Conservation (phyloP, 2,113 vertebrate species). For the Ciconia stormi region DNA sequence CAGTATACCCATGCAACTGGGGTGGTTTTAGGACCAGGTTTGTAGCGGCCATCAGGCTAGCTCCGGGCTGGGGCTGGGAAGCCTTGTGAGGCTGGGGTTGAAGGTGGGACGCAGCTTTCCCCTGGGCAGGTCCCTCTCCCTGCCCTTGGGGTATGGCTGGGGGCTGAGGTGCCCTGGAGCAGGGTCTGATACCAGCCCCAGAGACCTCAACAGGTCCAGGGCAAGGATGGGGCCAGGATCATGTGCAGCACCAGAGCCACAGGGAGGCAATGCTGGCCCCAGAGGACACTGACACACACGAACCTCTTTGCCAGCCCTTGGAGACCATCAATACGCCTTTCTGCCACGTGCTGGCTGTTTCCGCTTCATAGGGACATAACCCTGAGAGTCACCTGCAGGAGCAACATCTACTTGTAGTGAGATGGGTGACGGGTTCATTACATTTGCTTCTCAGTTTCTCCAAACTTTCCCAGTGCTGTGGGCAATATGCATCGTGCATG, state of each 20-base stretch:
- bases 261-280: neutral
- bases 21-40: neutral
- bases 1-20: neutral
- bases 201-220: neutral
- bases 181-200: too few relatives aligned
- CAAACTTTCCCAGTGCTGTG: neutral
- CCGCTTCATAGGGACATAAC: rapidly evolving
- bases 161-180: neutral
- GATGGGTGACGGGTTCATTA: rapidly evolving
- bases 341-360: rapidly evolving
- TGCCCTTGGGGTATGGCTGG: rapidly evolving
- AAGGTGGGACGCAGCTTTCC: neutral
- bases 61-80: neutral
- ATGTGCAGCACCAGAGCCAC: rapidly evolving
- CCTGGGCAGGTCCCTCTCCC: neutral
- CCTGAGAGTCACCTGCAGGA: neutral
- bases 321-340: rapidly evolving
- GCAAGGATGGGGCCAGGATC: neutral
- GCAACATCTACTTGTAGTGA: neutral
- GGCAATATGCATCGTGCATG: rapidly evolving
- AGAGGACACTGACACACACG: neutral
- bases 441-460: neutral
- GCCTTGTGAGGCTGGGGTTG: neutral
- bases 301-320: neutral
- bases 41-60: rapidly evolving